Base-by-base conservation (phyloP, 2,888 invertebrate species). In the Spodoptera littoralis region DNA sequence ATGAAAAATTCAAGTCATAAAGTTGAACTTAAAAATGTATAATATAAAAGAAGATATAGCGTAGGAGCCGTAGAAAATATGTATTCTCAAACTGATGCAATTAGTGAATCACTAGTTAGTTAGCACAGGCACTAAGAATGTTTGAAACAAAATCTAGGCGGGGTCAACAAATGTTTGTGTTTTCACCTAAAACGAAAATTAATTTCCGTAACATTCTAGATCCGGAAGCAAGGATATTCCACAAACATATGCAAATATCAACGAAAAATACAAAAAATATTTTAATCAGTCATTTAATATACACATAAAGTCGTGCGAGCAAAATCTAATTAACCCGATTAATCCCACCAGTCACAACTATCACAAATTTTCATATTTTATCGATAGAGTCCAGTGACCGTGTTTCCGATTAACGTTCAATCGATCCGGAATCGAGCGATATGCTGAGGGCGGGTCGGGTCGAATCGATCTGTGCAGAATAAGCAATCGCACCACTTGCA, bases 401-500 rank as follows among this genome's bases (percentile, higher is more conserved):
- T 69, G 79, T 77, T 80, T 80, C 56, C 13, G 59, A 69, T 62
- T 64, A 61, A 67, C 62, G 60, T 72, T 57, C 65, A 63, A 77
- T 79, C 73, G 68, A 79, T 78, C 62, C 76, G 72, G 79, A 66
- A 80, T 78, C 74, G 77, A 79, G 71, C 73, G 73, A 79, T 81
- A 79, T 76, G 76, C 73, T 48, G 75, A 80, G 81, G 80, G 75
- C 79, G 73, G 71, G 73, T 79, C 75, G 68, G 79, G 71, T 77
- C 81, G 77, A 57, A 70, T 65, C 74, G 69, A 73, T 75, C 73
- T 61, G 71, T 73, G 77, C 73, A 73, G 77, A 79, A 79, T 73
- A 70, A 63, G 66, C 71, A 46, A 72, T 73, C 69, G 77, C 66
- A 73, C 67, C 80, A 80, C 65, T 80, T 79, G 81, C 77, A 48